Evolutionary conservation across 1,140 invertebrate species (phyloP).

Genomic region (Diploscapter pachys): DNA sequence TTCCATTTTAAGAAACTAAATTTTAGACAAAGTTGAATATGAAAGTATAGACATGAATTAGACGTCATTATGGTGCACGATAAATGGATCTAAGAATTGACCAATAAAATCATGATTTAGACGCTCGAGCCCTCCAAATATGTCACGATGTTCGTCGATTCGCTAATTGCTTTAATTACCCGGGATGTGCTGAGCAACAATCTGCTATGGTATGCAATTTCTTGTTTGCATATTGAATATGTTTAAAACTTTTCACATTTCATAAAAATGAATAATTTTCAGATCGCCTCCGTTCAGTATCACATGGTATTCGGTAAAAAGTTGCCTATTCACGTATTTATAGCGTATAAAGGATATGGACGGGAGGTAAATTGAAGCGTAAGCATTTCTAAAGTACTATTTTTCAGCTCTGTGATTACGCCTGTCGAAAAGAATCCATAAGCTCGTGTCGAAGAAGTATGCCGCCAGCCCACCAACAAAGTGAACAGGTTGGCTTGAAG

Average conservation of each 20-base stretch:
- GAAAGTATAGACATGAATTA: too few relatives aligned
- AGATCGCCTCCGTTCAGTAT: conserved; percentile 32
- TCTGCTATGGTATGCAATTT: conserved; percentile 17
- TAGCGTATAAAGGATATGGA: conserved; percentile 28
- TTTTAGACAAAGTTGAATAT: too few relatives aligned
- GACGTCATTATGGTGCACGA: too few relatives aligned
- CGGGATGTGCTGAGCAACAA: conserved; percentile 24
- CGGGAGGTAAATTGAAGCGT: conserved; percentile 15
- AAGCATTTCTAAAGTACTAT: background rate
- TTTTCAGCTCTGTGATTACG: conserved; percentile 28
- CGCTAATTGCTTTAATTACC: conserved; percentile 25
- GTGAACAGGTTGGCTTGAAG: conserved; percentile 12
- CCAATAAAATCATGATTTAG: too few relatives aligned
- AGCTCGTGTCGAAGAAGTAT: conserved; percentile 16
- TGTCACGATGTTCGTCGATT: conserved; percentile 30
- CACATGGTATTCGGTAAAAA: conserved; percentile 34
- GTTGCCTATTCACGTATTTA: conserved; percentile 24
- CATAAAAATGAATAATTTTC: conserved; percentile 6
- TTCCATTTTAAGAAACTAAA: too few relatives aligned
- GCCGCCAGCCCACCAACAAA: conserved; percentile 20
- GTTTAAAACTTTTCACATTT: conserved; percentile 7
- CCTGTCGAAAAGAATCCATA: conserved; percentile 14
- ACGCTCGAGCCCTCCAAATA: background rate
- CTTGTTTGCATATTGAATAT: background rate
- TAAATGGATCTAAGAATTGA: too few relatives aligned